A percentile compares a stretch with the other conserved stretches of the same genome.
Conservation (phyloP, 2,113 vertebrate species). For the Platichthys flesus region DNA sequence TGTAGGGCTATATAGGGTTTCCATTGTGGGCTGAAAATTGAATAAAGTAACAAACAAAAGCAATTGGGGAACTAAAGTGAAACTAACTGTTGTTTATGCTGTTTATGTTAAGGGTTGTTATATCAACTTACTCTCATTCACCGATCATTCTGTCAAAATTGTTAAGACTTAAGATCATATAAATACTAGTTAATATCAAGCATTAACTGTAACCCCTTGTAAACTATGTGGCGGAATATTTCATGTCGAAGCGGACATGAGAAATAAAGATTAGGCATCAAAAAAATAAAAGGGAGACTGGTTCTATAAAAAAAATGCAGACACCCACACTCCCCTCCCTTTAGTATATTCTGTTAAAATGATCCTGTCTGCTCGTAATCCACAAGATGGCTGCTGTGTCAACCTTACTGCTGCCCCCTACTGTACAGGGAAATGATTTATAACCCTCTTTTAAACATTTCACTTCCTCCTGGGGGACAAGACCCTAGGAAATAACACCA, state of each 20-base stretch:
- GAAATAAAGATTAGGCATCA: not conserved
- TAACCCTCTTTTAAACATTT: not conserved
- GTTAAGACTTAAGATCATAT: no score
- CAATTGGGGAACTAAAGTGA: no score
- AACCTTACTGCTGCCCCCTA: slow-evolving; percentile 51
- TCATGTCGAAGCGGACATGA: not conserved
- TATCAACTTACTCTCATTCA: no score
- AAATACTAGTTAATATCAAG: no score
- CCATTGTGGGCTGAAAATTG: no score
- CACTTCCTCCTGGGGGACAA: not conserved
- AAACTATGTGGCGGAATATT: not conserved
- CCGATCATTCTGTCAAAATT: no score
- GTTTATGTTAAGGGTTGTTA: no score
- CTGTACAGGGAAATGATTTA: slow-evolving; percentile 12
- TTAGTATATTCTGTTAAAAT: not conserved
- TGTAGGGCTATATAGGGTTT: no score
- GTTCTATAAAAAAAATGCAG: not conserved
- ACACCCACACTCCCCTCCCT: not conserved
- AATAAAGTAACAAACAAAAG: no score
- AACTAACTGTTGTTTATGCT: no score
- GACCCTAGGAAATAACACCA: not conserved
- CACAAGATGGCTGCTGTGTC: slow-evolving; percentile 40
- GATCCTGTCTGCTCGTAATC: not conserved
- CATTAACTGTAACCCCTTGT: not conserved
- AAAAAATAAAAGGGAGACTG: not conserved